Conservation (phyloP, 2,888 invertebrate genomes). For the Apamea anceps region DNA sequence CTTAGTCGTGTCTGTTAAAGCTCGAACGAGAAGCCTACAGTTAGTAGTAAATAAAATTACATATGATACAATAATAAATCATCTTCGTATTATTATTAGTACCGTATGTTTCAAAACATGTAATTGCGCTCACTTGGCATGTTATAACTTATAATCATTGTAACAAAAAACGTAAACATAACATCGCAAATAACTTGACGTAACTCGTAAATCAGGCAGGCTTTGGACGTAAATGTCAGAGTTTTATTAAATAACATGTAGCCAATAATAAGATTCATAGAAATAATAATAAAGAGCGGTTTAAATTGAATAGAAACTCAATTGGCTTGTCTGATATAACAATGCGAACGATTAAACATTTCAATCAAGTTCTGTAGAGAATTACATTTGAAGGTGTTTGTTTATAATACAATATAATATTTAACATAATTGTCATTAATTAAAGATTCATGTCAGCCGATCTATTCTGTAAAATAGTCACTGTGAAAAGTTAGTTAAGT, state of each 20-base stretch:
- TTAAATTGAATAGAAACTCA: slow-evolving; percentile 48
- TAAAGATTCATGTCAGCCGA: not conserved
- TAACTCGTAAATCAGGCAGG: slow-evolving; percentile 49
- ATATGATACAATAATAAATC: slow-evolving; percentile 4
- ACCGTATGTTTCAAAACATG: slow-evolving; percentile 15
- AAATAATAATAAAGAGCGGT: slow-evolving; percentile 28
- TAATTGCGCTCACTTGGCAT: slow-evolving; percentile 33
- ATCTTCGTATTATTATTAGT: not conserved
- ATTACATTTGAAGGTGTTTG: not conserved
- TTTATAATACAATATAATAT: too few relatives aligned
- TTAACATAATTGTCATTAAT: not conserved
- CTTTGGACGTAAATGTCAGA: slow-evolving; percentile 44
- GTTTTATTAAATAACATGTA: slow-evolving; percentile 44
- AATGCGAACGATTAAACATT: slow-evolving; percentile 34
- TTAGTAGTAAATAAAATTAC: not conserved
- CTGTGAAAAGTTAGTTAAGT: not conserved
- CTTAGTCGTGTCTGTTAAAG: not conserved
- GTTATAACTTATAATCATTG: slow-evolving; percentile 38
- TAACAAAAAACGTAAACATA: slow-evolving; percentile 56
- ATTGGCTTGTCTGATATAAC: slow-evolving; percentile 41
- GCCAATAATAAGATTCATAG: slow-evolving; percentile 42
- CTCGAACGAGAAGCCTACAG: not conserved
- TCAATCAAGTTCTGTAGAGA: slow-evolving; percentile 23
- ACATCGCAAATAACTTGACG: slow-evolving; percentile 45
- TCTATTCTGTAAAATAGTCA: not conserved